Evolutionary conservation across 2,113 vertebrate genomes (phyloP).

Genomic region (Cochlearius cochlearius): DNA sequence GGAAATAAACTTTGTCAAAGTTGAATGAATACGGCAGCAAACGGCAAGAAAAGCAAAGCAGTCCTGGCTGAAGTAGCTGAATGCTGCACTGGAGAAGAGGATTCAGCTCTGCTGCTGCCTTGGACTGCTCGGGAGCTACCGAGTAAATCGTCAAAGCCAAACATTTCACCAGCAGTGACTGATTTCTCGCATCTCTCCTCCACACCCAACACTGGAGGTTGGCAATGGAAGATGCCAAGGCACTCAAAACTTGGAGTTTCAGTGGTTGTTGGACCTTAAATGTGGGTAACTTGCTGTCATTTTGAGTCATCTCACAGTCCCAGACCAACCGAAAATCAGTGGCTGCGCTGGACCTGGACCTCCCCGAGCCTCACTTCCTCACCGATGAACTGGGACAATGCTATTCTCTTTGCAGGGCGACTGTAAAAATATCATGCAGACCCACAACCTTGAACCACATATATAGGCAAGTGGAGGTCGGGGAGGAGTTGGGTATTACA

Average conservation of each 20-base stretch:
- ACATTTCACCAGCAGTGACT: background rate
- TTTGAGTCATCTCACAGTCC: background rate
- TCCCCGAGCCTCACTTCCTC: background rate
- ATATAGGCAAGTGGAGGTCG: background rate
- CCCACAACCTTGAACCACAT: background rate
- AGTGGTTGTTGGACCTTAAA: rapidly evolving
- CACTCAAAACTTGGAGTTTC: background rate
- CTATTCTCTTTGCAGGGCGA: background rate
- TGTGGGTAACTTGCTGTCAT: background rate
- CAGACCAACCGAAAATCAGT: background rate
- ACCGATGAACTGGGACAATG: background rate
- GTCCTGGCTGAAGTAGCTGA: background rate
- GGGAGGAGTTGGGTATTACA: background rate
- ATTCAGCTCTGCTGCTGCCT: background rate
- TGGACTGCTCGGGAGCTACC: background rate
- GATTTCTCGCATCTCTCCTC: background rate
- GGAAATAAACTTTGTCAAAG: background rate
- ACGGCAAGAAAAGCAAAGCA: background rate
- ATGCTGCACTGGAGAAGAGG: background rate
- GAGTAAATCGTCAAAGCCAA: background rate
- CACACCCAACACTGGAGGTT: background rate
- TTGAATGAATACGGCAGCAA: background rate
- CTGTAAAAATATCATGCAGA: background rate
- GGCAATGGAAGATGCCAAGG: background rate
- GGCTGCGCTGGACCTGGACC: background rate